Conservation (phyloP, 2,888 invertebrate species). For the Agriopis marginaria region DNA sequence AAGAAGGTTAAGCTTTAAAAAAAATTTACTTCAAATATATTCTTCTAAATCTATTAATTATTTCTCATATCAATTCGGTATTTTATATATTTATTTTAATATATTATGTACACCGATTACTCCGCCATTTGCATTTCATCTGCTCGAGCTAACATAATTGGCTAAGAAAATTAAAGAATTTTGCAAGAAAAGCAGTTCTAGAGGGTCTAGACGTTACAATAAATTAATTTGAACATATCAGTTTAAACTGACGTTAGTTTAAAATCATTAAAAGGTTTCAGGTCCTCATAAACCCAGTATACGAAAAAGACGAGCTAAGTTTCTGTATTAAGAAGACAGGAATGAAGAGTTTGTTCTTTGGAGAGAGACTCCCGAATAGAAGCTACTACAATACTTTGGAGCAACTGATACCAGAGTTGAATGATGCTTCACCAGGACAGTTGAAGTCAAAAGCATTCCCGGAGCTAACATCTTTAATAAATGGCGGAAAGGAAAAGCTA, state of each 20-base stretch:
- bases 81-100: no score
- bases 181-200: no score
- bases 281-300: slow-evolving; percentile 93
- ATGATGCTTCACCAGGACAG: slow-evolving; percentile 71
- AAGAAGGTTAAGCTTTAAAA: no score
- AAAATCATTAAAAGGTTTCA: slow-evolving; percentile 58
- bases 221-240: background rate
- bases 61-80: no score
- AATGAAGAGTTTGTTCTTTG: slow-evolving; percentile 89
- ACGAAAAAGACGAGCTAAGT: slow-evolving; percentile 89
- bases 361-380: slow-evolving; percentile 87
- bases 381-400: slow-evolving; percentile 89
- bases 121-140: no score
- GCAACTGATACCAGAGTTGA: slow-evolving; percentile 87
- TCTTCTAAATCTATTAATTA: no score
- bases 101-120: no score
- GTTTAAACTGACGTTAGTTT: background rate
- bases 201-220: no score
- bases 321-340: slow-evolving; percentile 91
- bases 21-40: no score
- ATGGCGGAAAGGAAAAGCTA: slow-evolving; percentile 79
- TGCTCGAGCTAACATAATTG: no score
- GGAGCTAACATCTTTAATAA: slow-evolving; percentile 84
- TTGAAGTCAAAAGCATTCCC: slow-evolving; percentile 81
- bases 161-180: no score